Evolutionary conservation across 2,113 vertebrate genomes (phyloP).

Genomic region (Gobiocypris rarus): DNA sequence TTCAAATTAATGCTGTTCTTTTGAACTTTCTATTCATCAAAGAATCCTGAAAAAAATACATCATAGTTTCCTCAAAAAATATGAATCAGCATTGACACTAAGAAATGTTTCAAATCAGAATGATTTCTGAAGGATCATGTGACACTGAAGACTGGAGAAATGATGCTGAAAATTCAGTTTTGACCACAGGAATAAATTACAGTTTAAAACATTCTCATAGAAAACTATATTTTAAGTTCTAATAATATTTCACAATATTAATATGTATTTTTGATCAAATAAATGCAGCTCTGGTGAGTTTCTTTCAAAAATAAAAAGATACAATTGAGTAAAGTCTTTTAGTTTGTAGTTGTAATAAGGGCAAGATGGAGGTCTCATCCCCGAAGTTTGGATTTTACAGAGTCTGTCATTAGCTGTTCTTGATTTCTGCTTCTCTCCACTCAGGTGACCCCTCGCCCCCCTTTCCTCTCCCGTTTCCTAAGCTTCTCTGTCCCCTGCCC

Average conservation of each 20-base stretch:
- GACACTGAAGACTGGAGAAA: not conserved
- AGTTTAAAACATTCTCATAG: not conserved
- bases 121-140: not conserved
- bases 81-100: too few species aligned
- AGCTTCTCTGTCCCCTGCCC: slow-evolving; percentile 39
- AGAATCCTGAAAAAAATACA: too few species aligned
- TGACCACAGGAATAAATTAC: not conserved
- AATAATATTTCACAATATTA: too few species aligned
- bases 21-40: not conserved
- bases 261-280: too few species aligned
- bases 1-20: not conserved
- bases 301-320: not conserved
- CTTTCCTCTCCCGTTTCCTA: slow-evolving; percentile 50
- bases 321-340: not conserved
- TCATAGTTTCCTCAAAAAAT: too few species aligned
- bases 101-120: not conserved
- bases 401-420: slow-evolving; percentile 29
- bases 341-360: too few species aligned
- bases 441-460: slow-evolving; percentile 54
- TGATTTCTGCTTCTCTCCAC: slow-evolving; percentile 53
- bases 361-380: not conserved
- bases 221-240: too few species aligned
- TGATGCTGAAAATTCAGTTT: not conserved
- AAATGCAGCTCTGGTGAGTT: too few species aligned
- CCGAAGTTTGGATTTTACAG: slow-evolving; percentile 3